Evolutionary conservation across 2,113 vertebrate species (phyloP).

Genomic region (Nyctibius bracteatus): DNA sequence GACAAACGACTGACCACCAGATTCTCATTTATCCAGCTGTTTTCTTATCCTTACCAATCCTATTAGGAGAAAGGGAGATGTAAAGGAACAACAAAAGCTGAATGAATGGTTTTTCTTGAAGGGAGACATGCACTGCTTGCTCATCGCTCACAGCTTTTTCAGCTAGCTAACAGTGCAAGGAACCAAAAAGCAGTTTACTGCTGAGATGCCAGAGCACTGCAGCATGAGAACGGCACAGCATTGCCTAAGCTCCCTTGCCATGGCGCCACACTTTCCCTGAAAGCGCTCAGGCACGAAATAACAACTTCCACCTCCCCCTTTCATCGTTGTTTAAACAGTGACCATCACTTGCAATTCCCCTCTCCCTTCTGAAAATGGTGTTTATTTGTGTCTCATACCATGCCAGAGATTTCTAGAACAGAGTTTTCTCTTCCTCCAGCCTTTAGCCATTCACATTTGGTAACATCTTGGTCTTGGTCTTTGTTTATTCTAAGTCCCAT

Average conservation of each 20-base stretch:
- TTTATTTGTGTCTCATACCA: not conserved
- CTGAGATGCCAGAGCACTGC: slow-evolving; percentile 19
- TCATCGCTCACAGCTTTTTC: slow-evolving; percentile 15
- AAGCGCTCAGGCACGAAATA: not conserved
- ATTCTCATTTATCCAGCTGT: not conserved
- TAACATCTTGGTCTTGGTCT: not conserved
- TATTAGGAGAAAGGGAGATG: not conserved
- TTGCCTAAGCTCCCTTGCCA: not conserved
- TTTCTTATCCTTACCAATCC: not conserved
- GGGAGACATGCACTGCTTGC: not conserved
- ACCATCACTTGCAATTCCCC: not conserved
- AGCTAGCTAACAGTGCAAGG: slow-evolving; percentile 11
- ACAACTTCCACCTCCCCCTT: not conserved
- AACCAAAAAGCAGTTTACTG: slow-evolving; percentile 29
- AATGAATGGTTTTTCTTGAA: not conserved
- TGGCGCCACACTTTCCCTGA: fast-evolving
- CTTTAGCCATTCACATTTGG: not conserved
- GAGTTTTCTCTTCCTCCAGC: not conserved
- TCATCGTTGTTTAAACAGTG: not conserved
- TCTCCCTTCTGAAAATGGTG: not conserved
- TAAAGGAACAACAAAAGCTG: slow-evolving; percentile 11
- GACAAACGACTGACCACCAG: not conserved
- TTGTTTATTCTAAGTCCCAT: not conserved
- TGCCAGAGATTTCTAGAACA: not conserved
- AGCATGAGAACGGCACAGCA: not conserved